These are phyloP conservation scores for Peribatodes rhomboidaria DNA, from an alignment of 2,888 invertebrate species.

Conservation along the genomic window DNA sequence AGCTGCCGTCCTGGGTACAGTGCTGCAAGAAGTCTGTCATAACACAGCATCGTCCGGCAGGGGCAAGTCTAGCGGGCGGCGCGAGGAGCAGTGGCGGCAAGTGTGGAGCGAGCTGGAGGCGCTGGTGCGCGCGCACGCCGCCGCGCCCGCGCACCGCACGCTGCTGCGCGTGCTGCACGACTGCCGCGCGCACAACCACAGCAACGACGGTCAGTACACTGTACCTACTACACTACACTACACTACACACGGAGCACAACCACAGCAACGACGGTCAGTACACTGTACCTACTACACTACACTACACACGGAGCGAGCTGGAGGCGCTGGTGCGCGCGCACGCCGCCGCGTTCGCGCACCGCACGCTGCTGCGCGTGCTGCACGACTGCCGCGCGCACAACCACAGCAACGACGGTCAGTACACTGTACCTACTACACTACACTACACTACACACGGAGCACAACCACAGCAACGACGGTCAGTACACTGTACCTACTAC, in stretches of 20 bases:
- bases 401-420: too few species aligned
- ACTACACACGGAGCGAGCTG: not conserved
- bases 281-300: not conserved
- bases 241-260: too few species aligned
- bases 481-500: too few species aligned
- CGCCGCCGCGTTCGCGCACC: too few species aligned
- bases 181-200: constrained; percentile 84
- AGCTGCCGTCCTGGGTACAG: too few species aligned
- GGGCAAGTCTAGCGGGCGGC: constrained; percentile 81
- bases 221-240: not conserved
- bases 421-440: too few species aligned
- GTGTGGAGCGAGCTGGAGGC: constrained; percentile 96
- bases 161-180: constrained; percentile 94
- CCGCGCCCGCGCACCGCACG: constrained; percentile 92
- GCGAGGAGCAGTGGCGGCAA: constrained; percentile 96
- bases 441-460: too few species aligned
- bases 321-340: too few species aligned
- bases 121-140: constrained; percentile 91
- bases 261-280: not conserved
- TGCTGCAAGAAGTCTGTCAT: too few species aligned
- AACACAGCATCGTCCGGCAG: constrained; percentile 48
- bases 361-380: too few species aligned
- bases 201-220: constrained; percentile 61
- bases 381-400: too few species aligned
- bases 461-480: too few species aligned